These are phyloP conservation scores for Drosophila pandora DNA, from an alignment of 1,140 invertebrate genomes.

Conservation along the genomic window DNA sequence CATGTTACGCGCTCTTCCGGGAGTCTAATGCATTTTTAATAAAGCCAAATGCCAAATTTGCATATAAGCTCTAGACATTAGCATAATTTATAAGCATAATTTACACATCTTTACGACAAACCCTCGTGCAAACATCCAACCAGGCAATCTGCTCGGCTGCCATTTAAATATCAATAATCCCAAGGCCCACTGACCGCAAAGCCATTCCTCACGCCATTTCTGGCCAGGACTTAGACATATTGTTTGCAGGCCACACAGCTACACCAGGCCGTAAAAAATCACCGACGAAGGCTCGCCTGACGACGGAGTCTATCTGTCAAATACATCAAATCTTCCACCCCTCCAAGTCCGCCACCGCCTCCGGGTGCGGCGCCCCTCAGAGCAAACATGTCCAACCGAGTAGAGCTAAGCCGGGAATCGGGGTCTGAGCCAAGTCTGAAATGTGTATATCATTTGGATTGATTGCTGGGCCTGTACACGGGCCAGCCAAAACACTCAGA, in stretches of 20 bases:
- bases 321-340: constrained; percentile 64
- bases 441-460: constrained; percentile 80
- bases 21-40: constrained; percentile 58
- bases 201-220: constrained; percentile 43
- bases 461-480: constrained; percentile 53
- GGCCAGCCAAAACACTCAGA: constrained; percentile 13
- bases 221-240: constrained; percentile 71
- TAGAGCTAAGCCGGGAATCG: constrained; percentile 29
- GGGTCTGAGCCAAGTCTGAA: constrained; percentile 54
- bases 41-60: constrained; percentile 13
- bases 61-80: constrained; percentile 19
- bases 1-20: constrained; percentile 17
- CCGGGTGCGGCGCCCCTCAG: constrained; percentile 9
- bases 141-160: constrained; percentile 26
- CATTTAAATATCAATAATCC: constrained; percentile 54
- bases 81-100: constrained; percentile 47
- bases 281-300: constrained; percentile 23
- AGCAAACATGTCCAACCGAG: constrained; percentile 48
- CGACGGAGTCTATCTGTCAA: constrained; percentile 69
- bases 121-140: constrained; percentile 14
- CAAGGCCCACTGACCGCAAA: constrained; percentile 20
- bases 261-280: constrained; percentile 58
- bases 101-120: constrained; percentile 32
- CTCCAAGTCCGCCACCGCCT: not conserved
- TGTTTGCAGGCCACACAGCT: constrained; percentile 36